These are phyloP conservation scores for Marasmarcha lunaedactyla DNA, from an alignment of 2,888 invertebrate species.

Conservation along the genomic window DNA sequence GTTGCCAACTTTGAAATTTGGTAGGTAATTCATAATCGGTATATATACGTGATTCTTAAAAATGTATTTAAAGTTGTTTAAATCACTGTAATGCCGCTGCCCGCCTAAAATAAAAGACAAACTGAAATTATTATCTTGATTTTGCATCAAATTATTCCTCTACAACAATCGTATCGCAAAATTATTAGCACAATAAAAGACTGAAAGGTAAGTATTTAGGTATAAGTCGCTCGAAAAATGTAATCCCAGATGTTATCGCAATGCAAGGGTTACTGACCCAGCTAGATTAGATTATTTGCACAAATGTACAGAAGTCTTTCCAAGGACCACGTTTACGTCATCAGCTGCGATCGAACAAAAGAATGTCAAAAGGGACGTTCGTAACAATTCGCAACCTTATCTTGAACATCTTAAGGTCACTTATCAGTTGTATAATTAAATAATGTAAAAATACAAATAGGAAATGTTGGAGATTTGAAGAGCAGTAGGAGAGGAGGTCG, in stretches of 20 bases:
- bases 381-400: conserved; percentile 28
- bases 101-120: too few species aligned
- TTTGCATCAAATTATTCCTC: too few species aligned
- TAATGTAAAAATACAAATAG: neutral
- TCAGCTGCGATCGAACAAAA: conserved; percentile 29
- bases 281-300: conserved; percentile 44
- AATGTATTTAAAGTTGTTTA: too few species aligned
- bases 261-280: conserved; percentile 45
- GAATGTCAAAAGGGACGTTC: conserved; percentile 18
- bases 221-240: too few species aligned
- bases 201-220: too few species aligned
- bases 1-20: too few species aligned
- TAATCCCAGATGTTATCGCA: neutral
- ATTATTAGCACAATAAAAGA: too few species aligned
- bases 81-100: too few species aligned
- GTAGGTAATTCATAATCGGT: too few species aligned
- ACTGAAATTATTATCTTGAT: too few species aligned
- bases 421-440: conserved; percentile 9
- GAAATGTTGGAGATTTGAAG: neutral
- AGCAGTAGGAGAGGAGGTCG: neutral
- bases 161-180: too few species aligned
- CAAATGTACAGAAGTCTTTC: conserved; percentile 54
- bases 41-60: too few species aligned
- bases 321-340: conserved; percentile 63
- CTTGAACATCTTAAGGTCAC: conserved; percentile 19